These are phyloP conservation scores for Lucifuga dentata DNA, from an alignment of 2,113 vertebrate species.

Conservation along the genomic window DNA sequence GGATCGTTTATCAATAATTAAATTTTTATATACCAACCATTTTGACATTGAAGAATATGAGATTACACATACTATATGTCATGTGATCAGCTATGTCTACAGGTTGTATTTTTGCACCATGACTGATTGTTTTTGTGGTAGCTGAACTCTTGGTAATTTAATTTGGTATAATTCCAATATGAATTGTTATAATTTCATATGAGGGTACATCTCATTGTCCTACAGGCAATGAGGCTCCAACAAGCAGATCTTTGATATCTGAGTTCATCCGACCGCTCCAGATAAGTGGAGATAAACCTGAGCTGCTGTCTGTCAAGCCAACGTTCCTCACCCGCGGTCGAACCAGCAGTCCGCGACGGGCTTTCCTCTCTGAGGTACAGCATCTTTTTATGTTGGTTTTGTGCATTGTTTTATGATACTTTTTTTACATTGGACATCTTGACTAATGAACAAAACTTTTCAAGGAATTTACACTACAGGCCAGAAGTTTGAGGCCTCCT, in stretches of 20 bases:
- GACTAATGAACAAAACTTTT: no score
- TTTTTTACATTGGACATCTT: no score
- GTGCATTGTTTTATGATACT: no score
- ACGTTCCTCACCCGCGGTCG: constrained; percentile 87
- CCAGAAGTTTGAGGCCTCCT: no score
- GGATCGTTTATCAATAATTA: no score
- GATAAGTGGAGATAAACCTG: constrained; percentile 87
- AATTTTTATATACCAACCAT: no score
- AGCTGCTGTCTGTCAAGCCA: constrained; percentile 89
- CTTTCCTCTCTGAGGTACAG: constrained; percentile 89
- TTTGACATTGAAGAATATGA: no score
- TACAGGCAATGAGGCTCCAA: constrained; percentile 88
- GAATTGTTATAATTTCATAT: constrained; percentile 5
- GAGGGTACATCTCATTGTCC: constrained; percentile 48
- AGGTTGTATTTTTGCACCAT: no score
- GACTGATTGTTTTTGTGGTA: no score
- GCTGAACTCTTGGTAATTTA: not conserved
- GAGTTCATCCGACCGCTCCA: constrained; percentile 91
- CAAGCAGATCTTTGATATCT: constrained; percentile 86
- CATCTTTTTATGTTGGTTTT: not conserved
- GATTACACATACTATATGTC: no score
- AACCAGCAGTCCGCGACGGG: constrained; percentile 84
- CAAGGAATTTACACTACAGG: no score
- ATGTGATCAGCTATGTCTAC: no score
- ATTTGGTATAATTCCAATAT: not conserved